Conservation (phyloP, 2,888 invertebrate genomes). For the Venustoraphidia nigricollis region DNA sequence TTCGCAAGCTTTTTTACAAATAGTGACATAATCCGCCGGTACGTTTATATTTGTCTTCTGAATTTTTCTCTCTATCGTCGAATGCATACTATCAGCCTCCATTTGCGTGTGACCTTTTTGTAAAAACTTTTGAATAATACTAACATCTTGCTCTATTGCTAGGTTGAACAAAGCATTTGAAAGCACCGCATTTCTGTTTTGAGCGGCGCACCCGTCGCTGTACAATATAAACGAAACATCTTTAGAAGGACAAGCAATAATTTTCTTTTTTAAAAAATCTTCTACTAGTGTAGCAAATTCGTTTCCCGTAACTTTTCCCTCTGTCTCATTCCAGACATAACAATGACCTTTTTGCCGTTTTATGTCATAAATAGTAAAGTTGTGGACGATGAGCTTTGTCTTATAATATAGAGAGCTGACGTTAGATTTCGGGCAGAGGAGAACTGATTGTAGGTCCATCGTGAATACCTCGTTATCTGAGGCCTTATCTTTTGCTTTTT, state of each 20-base stretch:
- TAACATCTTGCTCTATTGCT: slow-evolving; percentile 11
- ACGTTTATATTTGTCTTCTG: too few species aligned
- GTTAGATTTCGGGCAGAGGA: slow-evolving; percentile 8
- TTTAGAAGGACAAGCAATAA: slow-evolving; percentile 7
- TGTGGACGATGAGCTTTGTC: slow-evolving; percentile 16
- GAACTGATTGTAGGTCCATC: slow-evolving; percentile 5
- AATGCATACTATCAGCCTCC: slow-evolving; percentile 17
- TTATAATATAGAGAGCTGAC: slow-evolving; percentile 7
- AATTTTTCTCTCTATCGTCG: slow-evolving; percentile 13
- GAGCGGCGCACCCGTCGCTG: slow-evolving; percentile 16
- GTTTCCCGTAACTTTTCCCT: slow-evolving; percentile 6
- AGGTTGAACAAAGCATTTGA: slow-evolving; percentile 16
- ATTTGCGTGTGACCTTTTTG: slow-evolving; percentile 17
- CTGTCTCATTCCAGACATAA: slow-evolving; percentile 15
- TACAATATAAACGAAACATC: slow-evolving; percentile 17
- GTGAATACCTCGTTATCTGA: slow-evolving; percentile 8
- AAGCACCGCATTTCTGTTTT: slow-evolving; percentile 16
- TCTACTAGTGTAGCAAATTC: slow-evolving; percentile 12
- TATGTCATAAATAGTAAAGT: slow-evolving; percentile 16
- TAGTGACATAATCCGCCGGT: slow-evolving; percentile 10
- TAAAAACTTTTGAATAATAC: slow-evolving; percentile 13
- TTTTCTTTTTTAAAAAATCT: slow-evolving; percentile 8
- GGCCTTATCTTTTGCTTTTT: slow-evolving; percentile 6
- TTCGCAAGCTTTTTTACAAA: slow-evolving; percentile 9
- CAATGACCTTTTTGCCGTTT: slow-evolving; percentile 12